Evolutionary conservation across 2,797 vertebrate species (phyloP), one percentile per base, ranked within the genome.

Genomic region (Micromesistius poutassou): DNA sequence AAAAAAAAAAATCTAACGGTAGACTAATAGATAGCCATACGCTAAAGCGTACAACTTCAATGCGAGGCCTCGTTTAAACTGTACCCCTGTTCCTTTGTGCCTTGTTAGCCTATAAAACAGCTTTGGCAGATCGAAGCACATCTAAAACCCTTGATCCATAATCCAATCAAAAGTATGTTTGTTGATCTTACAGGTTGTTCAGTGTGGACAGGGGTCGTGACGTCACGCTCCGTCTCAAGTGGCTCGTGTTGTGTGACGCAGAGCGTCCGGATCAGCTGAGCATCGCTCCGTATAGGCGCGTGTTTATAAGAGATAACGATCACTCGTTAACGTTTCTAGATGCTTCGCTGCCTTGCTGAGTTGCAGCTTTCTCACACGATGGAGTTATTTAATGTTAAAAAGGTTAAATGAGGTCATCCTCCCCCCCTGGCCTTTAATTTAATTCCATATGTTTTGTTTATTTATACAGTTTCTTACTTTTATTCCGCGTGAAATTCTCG

Each of bases 161-260:
- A 81, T 38, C 36, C 36, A 89, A 91, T 89, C 79, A 84, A 77
- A 77, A 66, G 85, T 75, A 35, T 22, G 76, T 12, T 5, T 78
- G 75, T 80, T 73, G 78, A 83, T 66, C 22, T 66, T n/a, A 79
- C 85, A 72, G 79, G 71, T 80, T 81, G 76, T 74, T 40, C 84
- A 85, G 87, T 80, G 79, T 88, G 82, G 76, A 38, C 33, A 35
- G 36, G 36, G 36, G 9, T 13, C 77, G 86, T 92, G 89, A 90
- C 82, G 90, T 90, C 89, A 85, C 84, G 89, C 86, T 87, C 84
- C 77, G 79, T 78, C 79, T 81, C 92, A 93, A 89, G 91, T 93
- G 93, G 87, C 84, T 93, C 85, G 68, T 50, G 89, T 93, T 91
- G 36, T 38, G 36, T 38, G 36, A 38, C 36, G 36, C 36, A 38